Conservation (phyloP, 2,888 invertebrate genomes). For the Caenorhabditis plicata region DNA sequence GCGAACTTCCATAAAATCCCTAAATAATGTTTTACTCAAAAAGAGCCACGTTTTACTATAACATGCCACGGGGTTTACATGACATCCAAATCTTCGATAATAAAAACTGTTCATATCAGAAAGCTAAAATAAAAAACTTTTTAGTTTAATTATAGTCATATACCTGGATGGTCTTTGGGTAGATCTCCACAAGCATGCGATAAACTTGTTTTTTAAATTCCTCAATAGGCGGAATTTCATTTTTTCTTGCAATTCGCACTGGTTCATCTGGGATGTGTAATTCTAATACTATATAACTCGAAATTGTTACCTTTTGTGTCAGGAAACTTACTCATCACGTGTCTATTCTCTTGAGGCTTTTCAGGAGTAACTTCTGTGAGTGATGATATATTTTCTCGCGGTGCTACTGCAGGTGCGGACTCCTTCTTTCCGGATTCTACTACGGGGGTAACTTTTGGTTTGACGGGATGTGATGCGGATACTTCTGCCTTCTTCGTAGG, state of each 20-base stretch:
- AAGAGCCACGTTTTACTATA: conserved; percentile 21
- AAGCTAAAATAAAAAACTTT: conserved; percentile 4
- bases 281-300: neutral
- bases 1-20: conserved; percentile 4
- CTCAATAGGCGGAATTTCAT: conserved; percentile 10
- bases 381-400: no score
- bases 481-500: no score
- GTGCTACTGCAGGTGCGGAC: no score
- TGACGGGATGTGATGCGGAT: no score
- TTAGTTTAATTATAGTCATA: neutral
- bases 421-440: no score
- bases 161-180: conserved; percentile 14
- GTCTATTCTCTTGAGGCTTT: no score
- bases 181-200: conserved; percentile 2
- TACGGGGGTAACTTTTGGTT: no score
- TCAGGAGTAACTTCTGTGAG: no score
- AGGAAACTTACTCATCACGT: no score
- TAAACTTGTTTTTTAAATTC: conserved; percentile 13
- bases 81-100: conserved; percentile 1
- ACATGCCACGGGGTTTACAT: conserved; percentile 8
- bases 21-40: conserved; percentile 9
- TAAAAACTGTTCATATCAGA: conserved; percentile 12
- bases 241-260: neutral
- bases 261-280: neutral
- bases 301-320: neutral